Evolutionary conservation across 1,140 invertebrate genomes (phyloP).

Genomic region (Helicoverpa armigera): DNA sequence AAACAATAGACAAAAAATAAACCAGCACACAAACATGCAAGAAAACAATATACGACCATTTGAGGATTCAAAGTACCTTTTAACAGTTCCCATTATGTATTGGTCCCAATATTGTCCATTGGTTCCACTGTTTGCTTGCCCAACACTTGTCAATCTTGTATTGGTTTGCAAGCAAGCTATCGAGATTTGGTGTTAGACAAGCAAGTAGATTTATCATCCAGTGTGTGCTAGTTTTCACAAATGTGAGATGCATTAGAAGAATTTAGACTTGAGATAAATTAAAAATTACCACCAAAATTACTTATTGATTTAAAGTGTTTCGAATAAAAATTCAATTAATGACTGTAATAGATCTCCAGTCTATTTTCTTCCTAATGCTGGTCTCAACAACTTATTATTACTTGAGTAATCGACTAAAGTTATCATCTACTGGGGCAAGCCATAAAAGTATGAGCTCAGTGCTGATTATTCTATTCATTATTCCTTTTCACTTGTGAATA

Average conservation of each 20-base stretch:
- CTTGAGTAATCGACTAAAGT: constrained; percentile 16
- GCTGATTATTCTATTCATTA: neutral
- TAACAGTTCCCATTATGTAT: no score
- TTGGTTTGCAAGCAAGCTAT: no score
- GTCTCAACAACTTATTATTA: neutral
- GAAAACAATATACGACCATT: no score
- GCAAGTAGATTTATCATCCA: neutral
- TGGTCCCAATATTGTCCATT: no score
- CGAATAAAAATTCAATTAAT: neutral
- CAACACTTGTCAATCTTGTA: no score
- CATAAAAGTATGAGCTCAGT: neutral
- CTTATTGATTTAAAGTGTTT: no score
- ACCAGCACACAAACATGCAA: no score
- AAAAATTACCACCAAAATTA: neutral
- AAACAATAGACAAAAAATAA: neutral
- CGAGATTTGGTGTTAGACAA: no score
- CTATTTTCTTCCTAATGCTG: neutral
- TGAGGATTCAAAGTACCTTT: no score
- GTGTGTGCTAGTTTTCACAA: neutral
- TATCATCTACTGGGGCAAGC: neutral
- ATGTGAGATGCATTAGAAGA: neutral
- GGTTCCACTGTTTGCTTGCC: no score
- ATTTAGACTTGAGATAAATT: neutral
- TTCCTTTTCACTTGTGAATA: neutral
- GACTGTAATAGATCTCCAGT: neutral